phyloP scores from a whole-genome alignment of 2,888 invertebrate species.

The Aspidapion aeneum region DNA sequence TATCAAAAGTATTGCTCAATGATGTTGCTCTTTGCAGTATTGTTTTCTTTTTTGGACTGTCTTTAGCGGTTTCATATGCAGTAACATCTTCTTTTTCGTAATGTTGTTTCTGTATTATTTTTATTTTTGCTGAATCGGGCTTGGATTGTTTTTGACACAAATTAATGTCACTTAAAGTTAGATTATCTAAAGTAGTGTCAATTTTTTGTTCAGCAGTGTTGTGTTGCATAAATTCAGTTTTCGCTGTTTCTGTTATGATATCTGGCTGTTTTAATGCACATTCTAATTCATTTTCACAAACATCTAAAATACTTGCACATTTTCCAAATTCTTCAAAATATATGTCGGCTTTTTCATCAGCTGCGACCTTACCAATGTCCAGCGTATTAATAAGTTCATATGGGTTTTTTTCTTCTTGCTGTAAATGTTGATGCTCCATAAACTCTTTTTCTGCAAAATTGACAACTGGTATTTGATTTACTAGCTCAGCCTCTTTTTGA shows the following conservation, averaged over 20 bases:
- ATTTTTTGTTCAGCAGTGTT: constrained; percentile 11
- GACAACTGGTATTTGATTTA: constrained; percentile 15
- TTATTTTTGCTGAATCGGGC: neutral
- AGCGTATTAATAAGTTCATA: constrained; percentile 22
- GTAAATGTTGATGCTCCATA: constrained; percentile 23
- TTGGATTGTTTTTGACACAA: constrained; percentile 1
- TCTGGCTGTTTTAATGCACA: constrained; percentile 24
- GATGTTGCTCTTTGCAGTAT: constrained; percentile 40
- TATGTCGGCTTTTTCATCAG: constrained; percentile 30
- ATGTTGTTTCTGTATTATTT: neutral
- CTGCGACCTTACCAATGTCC: neutral
- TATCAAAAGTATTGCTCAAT: constrained; percentile 46
- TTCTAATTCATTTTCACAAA: constrained; percentile 43
- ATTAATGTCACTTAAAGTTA: too few species aligned
- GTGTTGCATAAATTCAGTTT: constrained; percentile 22
- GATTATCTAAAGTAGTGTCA: neutral
- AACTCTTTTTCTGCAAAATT: constrained; percentile 23
- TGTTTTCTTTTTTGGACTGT: constrained; percentile 26
- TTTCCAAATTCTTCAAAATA: constrained; percentile 38
- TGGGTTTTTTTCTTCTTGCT: constrained; percentile 16
- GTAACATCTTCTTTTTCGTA: constrained; percentile 19
- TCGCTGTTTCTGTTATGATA: constrained; percentile 21
- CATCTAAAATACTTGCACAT: constrained; percentile 40
- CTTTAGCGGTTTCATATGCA: constrained; percentile 33
- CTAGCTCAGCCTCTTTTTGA: constrained; percentile 42